Conservation (phyloP, 2,113 vertebrate genomes). For the Gymnobelideus leadbeateri region DNA sequence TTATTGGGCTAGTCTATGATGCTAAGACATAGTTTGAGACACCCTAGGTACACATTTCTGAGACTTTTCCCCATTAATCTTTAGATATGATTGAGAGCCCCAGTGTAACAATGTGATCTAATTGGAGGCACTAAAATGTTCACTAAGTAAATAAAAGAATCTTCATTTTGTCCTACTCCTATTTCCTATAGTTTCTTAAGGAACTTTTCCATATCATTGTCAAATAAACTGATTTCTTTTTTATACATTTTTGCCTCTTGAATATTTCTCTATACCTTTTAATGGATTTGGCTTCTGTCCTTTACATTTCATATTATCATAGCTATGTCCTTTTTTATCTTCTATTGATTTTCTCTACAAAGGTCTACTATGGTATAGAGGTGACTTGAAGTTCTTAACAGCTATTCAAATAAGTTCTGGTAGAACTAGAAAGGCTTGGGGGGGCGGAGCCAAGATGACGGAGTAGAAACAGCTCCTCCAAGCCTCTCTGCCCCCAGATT, state of each 20-base stretch:
- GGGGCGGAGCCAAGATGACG: too few species aligned
- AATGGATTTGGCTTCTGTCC: neutral
- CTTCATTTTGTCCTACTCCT: neutral
- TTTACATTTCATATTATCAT: neutral
- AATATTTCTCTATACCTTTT: neutral
- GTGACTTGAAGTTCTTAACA: neutral
- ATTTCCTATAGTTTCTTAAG: neutral
- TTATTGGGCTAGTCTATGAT: too few species aligned
- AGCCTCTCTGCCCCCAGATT: too few species aligned
- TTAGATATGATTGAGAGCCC: too few species aligned
- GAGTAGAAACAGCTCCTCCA: too few species aligned
- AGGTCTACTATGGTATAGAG: neutral
- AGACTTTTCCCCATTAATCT: too few species aligned
- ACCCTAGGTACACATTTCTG: too few species aligned
- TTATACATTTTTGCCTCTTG: neutral
- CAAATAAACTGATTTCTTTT: neutral
- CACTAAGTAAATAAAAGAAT: too few species aligned
- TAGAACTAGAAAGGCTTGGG: neutral
- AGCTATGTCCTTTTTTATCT: neutral
- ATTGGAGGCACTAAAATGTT: too few species aligned
- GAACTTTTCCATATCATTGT: neutral
- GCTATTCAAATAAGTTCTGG: neutral
- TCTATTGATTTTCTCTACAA: neutral
- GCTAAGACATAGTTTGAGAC: too few species aligned
- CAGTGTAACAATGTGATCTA: too few species aligned